Percentiles rank a stretch among this genome's conserved stretches.
These are phyloP conservation scores for Litocranius walleri DNA, from an alignment of 2,113 vertebrate genomes.

Conservation along the genomic window DNA sequence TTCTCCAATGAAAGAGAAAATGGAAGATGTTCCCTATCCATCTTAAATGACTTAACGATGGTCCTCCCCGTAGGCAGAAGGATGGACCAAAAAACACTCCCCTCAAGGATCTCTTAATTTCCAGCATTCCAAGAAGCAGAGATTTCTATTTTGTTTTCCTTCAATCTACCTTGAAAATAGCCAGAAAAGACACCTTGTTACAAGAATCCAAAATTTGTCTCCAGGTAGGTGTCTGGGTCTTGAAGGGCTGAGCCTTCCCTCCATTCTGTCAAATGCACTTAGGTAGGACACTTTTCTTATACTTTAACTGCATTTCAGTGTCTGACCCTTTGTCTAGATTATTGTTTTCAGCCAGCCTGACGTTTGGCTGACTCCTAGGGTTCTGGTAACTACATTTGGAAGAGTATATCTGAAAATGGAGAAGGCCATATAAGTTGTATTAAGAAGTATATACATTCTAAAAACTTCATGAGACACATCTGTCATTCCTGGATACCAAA, in stretches of 20 bases:
- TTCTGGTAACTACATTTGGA: conserved; percentile 19
- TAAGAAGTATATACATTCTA: conserved; percentile 50
- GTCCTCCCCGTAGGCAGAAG: neutral
- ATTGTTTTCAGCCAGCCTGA: neutral
- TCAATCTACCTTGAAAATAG: neutral
- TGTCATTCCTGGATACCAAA: conserved; percentile 40
- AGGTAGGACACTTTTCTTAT: neutral
- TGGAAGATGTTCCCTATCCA: neutral
- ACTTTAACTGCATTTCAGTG: neutral
- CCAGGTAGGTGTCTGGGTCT: neutral
- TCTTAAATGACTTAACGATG: neutral
- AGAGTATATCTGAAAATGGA: conserved; percentile 58
- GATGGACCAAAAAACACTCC: neutral
- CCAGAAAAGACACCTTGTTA: neutral
- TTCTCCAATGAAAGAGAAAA: neutral
- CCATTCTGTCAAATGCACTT: conserved; percentile 12
- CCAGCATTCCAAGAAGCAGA: neutral
- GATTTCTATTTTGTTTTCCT: neutral
- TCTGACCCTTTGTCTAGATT: neutral
- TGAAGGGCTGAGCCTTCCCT: neutral
- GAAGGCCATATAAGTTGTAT: conserved; percentile 52
- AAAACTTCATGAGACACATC: conserved; percentile 63
- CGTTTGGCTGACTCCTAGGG: neutral
- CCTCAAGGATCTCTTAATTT: neutral
- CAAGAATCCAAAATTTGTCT: neutral